Percentiles rank a stretch among this genome's conserved stretches.
Evolutionary conservation across 2,113 vertebrate genomes (phyloP).

Genomic region (Tichodroma muraria): DNA sequence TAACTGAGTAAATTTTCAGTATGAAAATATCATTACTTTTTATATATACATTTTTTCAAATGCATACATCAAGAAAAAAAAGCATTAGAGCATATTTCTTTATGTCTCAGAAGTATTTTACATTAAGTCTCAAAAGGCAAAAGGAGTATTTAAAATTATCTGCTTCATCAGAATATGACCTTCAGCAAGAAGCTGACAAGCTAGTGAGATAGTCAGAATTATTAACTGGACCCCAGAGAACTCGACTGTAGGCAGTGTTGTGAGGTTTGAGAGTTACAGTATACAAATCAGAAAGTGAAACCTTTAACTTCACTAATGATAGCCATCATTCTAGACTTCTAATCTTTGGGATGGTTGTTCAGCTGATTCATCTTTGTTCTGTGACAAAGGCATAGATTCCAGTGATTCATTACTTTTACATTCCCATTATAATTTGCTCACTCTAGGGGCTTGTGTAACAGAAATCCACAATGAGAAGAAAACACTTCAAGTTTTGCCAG

Average conservation of each 20-base stretch:
- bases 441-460: not conserved
- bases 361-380: constrained; percentile 44
- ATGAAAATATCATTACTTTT: not conserved
- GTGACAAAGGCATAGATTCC: constrained; percentile 2
- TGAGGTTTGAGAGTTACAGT: not conserved
- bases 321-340: not conserved
- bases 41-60: not conserved
- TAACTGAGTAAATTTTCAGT: not conserved
- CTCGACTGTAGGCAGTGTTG: not conserved
- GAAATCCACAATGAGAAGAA: not conserved
- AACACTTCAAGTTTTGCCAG: not conserved
- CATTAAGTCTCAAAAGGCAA: not conserved
- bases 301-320: constrained; percentile 36
- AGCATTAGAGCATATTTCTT: not conserved
- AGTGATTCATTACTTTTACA: constrained; percentile 17
- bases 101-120: not conserved
- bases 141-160: not conserved
- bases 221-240: constrained; percentile 13
- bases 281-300: constrained; percentile 29
- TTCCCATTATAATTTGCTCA: not conserved
- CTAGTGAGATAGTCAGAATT: not conserved
- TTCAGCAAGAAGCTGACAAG: constrained; percentile 2
- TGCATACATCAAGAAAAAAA: not conserved
- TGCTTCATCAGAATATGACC: constrained; percentile 17
- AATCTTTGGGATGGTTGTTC: not conserved